Base-by-base conservation (phyloP, 2,113 vertebrate species). In the Hypocryptadius cinnamomeus region DNA sequence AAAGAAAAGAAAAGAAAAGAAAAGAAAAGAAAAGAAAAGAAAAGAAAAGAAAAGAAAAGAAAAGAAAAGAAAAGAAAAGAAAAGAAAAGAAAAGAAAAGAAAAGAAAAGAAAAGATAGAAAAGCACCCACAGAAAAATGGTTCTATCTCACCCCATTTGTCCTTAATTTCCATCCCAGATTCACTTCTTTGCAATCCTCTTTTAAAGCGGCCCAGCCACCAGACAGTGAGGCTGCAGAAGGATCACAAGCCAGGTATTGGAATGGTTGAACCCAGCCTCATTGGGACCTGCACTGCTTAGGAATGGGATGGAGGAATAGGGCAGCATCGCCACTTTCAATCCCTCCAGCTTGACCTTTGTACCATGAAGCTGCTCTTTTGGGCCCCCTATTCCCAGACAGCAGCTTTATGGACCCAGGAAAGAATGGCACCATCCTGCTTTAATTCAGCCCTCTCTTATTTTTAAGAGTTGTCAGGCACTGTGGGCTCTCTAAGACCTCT, bases 261-360 rank as follows among this genome's bases (percentile, higher is more conserved):
- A 85, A 93, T 72, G 45, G 91, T 39, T 78, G 70, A 71, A 85
- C 64, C 50, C 59, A 94, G 78, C 35, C 82, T 57, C 72, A 24
- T 1, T 2, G 9, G 17, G 39, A 47, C 28, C 31, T 8, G 8
- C 31, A 33, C 9, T 31, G 10, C 37, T 22, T 1, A 1, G 7
- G 35, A 37, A 39, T 48, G 33, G 27, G 42, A 40, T 31, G 50
- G 40, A 53, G 23, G 23, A 57, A n/a, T 12, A 73, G 22, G n/a
- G 51, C 47, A 61, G 21, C 25, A 73, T 48, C 44, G 22, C 8
- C 30, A 7, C 31, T 53, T 53, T 59, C 5, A 1, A 25, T 24
- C 13, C 11, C 47, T 83, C 17, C 57, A 79, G 7, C 15, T 27
- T 83, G 66, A 56, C 31, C 15, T 40, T 51, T 54, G 60, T 35